Evolutionary conservation across 2,888 invertebrate species (phyloP).

Genomic region (Stramonita haemastoma): DNA sequence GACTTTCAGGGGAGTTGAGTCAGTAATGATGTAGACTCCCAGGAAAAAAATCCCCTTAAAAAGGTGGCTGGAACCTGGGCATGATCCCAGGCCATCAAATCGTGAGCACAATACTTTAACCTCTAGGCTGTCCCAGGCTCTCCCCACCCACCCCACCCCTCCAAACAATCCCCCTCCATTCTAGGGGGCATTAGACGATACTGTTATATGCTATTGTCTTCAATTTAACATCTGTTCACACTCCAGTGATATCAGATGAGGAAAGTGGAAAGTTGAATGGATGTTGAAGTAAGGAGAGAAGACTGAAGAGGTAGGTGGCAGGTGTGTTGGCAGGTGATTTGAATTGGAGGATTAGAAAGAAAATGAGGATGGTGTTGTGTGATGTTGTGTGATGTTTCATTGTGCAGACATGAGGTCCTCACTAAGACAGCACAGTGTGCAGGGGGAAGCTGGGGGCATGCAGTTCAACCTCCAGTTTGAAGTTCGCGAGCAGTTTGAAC

Average conservation of each 20-base stretch:
- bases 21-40: no score
- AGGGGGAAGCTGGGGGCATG: slow-evolving; percentile 34
- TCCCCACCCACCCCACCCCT: no score
- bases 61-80: no score
- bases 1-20: no score
- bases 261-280: background rate
- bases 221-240: background rate
- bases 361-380: background rate
- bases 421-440: slow-evolving; percentile 23
- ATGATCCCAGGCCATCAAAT: no score
- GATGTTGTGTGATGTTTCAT: background rate
- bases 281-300: background rate
- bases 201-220: no score
- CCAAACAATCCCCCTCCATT: no score
- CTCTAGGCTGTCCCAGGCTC: no score
- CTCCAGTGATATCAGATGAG: background rate
- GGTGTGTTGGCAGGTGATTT: background rate
- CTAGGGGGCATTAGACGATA: no score
- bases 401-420: slow-evolving; percentile 24
- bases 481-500: slow-evolving; percentile 27
- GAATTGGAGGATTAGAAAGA: no score
- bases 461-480: slow-evolving; percentile 40
- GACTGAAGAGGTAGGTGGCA: background rate
- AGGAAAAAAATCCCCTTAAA: no score
- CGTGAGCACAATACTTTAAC: no score